Base-by-base conservation (phyloP, 2,797 vertebrate species). In the Menidia menidia region DNA sequence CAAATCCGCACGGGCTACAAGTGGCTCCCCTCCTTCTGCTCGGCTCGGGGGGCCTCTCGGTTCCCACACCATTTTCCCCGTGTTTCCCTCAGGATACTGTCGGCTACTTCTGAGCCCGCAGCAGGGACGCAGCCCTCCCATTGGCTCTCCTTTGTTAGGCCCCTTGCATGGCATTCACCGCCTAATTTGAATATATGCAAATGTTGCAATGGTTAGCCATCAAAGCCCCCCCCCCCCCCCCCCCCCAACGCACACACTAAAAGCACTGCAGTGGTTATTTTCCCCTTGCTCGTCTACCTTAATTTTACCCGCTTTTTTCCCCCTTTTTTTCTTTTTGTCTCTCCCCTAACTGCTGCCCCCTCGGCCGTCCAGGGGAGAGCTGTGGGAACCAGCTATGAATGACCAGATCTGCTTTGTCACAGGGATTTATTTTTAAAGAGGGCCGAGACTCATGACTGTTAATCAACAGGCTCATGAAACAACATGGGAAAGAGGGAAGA, bases 171-270 rank as follows among this genome's bases (percentile, higher is more conserved):
- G 72, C 85, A 86, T 90, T 91, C 89, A 90, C 80, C 55, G 61
- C 47, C 63, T 82, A 52, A 95, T 95, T 90, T 93, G 83, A 94
- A 94, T 94, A 94, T 90, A 94, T 94, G 94, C 92, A 94, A 93
- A 94, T 92, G 66, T 61, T 72, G 83, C 86, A 75, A 78, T 76
- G 83, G 82, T 86, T 66, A 76, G 81, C 81, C 42, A 78, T 87
- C 80, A 89, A 90, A 83, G 84, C 77, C 80, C 75, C 85, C 87
- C 81, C 88, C 35, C 77, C 80, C 75, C 85, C 87, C 81, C 88
- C 35, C 68, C 63, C 7, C 67, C 60, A 61, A 25, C 25, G 25
- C 25, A 25, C 25, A 25, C 25, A 25, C 35, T 7, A 39, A 39
- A 2, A 39, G 4, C 35, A 39, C 35, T 39, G 35, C 25, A 2